These are phyloP conservation scores for Drosophila atripex DNA, from an alignment of 2,888 invertebrate genomes.

Conservation along the genomic window DNA sequence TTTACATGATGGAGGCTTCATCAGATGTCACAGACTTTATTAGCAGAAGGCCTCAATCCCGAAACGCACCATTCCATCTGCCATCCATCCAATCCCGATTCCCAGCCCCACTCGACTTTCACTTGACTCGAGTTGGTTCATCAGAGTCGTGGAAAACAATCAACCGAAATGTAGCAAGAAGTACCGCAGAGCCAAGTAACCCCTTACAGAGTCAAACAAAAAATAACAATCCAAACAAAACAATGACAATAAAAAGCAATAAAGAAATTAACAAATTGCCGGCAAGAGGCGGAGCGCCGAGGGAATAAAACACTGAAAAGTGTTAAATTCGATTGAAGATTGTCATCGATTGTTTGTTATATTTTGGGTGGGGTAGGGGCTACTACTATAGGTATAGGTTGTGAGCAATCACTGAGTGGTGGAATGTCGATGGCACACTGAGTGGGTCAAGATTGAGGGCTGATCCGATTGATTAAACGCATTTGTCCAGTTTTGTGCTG, in stretches of 20 bases:
- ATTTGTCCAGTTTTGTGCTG: constrained; percentile 29
- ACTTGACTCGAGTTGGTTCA: constrained; percentile 36
- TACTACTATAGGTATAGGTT: background rate
- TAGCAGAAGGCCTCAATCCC: constrained; percentile 42
- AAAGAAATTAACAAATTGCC: constrained; percentile 79
- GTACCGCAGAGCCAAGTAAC: constrained; percentile 56
- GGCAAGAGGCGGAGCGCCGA: constrained; percentile 13
- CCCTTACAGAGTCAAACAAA: constrained; percentile 31
- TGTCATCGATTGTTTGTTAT: constrained; percentile 59
- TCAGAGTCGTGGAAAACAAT: constrained; percentile 44
- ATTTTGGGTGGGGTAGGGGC: constrained; percentile 1
- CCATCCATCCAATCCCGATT: constrained; percentile 37
- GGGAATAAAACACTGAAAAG: constrained; percentile 35
- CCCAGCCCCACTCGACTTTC: constrained; percentile 34
- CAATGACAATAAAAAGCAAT: constrained; percentile 75
- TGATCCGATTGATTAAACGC: constrained; percentile 70
- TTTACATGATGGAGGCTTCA: constrained; percentile 34
- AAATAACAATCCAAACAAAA: constrained; percentile 35
- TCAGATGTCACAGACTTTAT: constrained; percentile 60
- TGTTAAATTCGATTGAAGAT: constrained; percentile 75
- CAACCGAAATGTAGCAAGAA: constrained; percentile 57
- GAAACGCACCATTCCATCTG: constrained; percentile 9
- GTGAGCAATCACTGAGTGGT: constrained; percentile 39
- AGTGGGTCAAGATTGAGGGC: constrained; percentile 75
- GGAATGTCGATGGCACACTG: constrained; percentile 26